Conservation (phyloP, 2,888 invertebrate species). For the Oligia fasciuncula region DNA sequence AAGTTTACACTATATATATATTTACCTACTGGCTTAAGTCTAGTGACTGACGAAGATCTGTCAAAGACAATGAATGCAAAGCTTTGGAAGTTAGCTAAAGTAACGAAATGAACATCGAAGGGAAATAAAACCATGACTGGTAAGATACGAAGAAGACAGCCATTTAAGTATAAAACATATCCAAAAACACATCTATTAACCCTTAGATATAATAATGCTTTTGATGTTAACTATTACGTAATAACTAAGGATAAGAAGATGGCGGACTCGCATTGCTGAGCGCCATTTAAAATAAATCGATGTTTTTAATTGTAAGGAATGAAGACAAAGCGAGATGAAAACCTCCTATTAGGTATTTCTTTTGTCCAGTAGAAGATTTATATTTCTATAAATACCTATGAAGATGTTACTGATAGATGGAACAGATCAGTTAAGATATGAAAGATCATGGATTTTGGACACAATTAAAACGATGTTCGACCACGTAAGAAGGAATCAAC, state of each 20-base stretch:
- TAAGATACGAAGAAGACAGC: background rate
- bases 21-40: slow-evolving; percentile 28
- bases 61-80: background rate
- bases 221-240: slow-evolving; percentile 36
- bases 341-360: background rate
- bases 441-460: background rate
- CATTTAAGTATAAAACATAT: slow-evolving; percentile 12
- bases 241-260: slow-evolving; percentile 7
- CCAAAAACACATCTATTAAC: background rate
- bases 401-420: background rate
- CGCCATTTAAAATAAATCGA: slow-evolving; percentile 35
- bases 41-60: background rate
- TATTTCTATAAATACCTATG: slow-evolving; percentile 20
- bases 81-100: background rate
- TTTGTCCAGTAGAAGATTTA: background rate
- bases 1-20: slow-evolving; percentile 15
- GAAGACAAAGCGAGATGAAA: slow-evolving; percentile 5
- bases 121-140: background rate
- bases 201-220: slow-evolving; percentile 26
- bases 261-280: background rate
- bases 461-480: background rate
- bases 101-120: slow-evolving; percentile 8
- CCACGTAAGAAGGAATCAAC: slow-evolving; percentile 1
- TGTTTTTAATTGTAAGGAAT: slow-evolving; percentile 27
- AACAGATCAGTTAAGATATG: background rate